Conservation (phyloP, 2,113 vertebrate genomes). For the Danionella cerebrum region DNA sequence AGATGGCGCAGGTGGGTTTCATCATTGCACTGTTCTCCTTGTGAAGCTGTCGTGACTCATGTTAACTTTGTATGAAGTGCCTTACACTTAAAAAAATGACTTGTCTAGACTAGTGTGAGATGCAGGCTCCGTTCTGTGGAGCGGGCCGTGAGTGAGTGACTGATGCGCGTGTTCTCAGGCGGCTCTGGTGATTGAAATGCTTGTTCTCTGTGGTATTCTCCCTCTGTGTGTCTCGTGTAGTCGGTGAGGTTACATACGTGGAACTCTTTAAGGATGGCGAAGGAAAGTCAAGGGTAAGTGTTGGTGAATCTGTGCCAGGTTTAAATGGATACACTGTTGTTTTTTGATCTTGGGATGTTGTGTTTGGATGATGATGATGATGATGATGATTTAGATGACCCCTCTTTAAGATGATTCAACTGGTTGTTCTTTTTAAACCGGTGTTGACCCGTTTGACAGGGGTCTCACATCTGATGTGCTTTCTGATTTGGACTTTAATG, state of each 20-base stretch:
- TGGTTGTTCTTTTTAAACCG: conserved; percentile 65
- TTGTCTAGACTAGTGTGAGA: too few relatives aligned
- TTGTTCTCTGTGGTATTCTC: conserved; percentile 99
- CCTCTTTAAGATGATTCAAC: conserved; percentile 39
- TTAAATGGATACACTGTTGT: conserved; percentile 70
- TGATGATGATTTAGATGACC: conserved; percentile 21
- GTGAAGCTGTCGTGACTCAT: too few relatives aligned
- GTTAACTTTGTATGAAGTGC: too few relatives aligned
- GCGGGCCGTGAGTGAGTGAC: too few relatives aligned
- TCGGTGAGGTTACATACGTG: conserved; percentile 99
- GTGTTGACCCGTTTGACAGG: conserved; percentile 62
- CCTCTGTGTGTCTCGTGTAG: conserved; percentile 99
- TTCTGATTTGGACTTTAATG: conserved; percentile 46
- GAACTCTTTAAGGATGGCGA: conserved; percentile 99
- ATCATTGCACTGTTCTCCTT: background rate
- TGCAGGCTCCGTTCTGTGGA: too few relatives aligned
- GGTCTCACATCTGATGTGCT: conserved; percentile 56
- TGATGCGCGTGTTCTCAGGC: too few relatives aligned
- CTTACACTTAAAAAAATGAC: too few relatives aligned
- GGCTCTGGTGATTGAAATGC: conserved; percentile 96
- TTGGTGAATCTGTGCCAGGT: conserved; percentile 83
- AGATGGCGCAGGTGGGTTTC: conserved; percentile 71
- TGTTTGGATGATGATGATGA: conserved; percentile 56
- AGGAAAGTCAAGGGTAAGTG: conserved; percentile 99
- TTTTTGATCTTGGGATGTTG: conserved; percentile 65